Evolutionary conservation across 2,888 invertebrate genomes (phyloP).

Genomic region (Hypena proboscidalis): DNA sequence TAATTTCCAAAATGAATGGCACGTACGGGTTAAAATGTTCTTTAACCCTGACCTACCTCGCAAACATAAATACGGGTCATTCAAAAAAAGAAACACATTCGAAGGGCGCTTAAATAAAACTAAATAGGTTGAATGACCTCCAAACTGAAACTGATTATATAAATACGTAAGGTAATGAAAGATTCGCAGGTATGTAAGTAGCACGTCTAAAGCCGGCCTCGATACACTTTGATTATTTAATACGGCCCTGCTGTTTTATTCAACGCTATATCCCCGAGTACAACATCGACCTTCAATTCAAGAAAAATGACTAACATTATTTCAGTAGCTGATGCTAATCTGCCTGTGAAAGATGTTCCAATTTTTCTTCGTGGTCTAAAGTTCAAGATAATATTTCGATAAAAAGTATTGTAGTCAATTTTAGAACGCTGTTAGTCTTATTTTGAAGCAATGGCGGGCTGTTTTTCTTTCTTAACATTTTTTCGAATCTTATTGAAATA

Average conservation of each 20-base stretch:
- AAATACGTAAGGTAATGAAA: slow-evolving; percentile 28
- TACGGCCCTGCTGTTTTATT: slow-evolving; percentile 38
- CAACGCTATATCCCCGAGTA: slow-evolving; percentile 25
- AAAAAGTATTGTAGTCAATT: no score
- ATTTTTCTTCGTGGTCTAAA: no score
- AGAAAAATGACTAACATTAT: slow-evolving; percentile 24
- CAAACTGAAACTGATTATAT: slow-evolving; percentile 18
- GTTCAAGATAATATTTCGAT: no score
- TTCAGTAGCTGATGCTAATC: slow-evolving; percentile 16
- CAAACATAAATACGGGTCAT: no score
- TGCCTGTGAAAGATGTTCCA: slow-evolving; percentile 14
- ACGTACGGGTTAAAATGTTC: no score
- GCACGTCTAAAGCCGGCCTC: slow-evolving; percentile 18
- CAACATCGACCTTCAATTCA: slow-evolving; percentile 21
- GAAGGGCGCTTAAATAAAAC: slow-evolving; percentile 4
- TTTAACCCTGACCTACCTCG: no score
- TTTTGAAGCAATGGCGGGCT: no score
- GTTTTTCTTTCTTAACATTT: no score
- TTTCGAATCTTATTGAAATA: no score
- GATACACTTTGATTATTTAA: slow-evolving; percentile 43
- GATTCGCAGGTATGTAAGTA: slow-evolving; percentile 25
- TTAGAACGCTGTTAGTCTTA: no score
- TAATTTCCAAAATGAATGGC: no score
- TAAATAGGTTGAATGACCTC: neutral
- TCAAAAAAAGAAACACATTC: no score